phyloP scores from a whole-genome alignment of 2,888 invertebrate species.

The Ormyrus nitidulus region DNA sequence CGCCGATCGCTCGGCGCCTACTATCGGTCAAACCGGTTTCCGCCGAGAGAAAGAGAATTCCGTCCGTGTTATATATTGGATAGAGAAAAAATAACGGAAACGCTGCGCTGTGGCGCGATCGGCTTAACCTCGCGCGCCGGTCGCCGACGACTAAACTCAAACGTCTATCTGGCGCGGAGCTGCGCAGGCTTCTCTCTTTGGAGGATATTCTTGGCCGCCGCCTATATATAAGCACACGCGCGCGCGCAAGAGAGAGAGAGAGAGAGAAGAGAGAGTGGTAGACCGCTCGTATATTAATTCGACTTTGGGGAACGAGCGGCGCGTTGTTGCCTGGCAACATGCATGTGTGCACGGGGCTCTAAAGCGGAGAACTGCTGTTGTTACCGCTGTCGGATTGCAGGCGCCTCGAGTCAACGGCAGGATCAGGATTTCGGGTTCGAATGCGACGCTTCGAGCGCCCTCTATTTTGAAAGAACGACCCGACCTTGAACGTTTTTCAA shows the following conservation, averaged over 20 bases:
- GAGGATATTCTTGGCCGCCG: constrained; percentile 24
- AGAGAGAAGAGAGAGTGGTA: no score
- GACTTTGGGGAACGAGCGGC: neutral
- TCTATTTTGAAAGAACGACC: neutral
- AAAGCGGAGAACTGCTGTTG: neutral
- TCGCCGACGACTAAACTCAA: constrained; percentile 2
- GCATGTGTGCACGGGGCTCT: neutral
- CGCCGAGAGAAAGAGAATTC: neutral
- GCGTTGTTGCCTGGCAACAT: constrained; percentile 25
- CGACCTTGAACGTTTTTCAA: constrained; percentile 8
- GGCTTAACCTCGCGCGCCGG: constrained; percentile 17
- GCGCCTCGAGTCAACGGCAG: constrained; percentile 1
- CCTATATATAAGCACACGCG: neutral
- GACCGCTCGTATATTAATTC: no score
- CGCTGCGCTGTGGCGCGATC: no score
- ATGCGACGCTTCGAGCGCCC: constrained; percentile 16
- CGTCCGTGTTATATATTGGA: neutral
- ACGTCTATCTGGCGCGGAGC: neutral
- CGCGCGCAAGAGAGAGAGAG: no score
- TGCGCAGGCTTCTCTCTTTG: neutral
- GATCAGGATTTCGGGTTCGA: no score
- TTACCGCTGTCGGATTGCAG: neutral
- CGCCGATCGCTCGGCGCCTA: neutral
- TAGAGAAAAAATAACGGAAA: neutral
- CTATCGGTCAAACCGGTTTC: neutral